Base-by-base conservation (phyloP, 2,888 invertebrate genomes). In the Latheticus oryzae region DNA sequence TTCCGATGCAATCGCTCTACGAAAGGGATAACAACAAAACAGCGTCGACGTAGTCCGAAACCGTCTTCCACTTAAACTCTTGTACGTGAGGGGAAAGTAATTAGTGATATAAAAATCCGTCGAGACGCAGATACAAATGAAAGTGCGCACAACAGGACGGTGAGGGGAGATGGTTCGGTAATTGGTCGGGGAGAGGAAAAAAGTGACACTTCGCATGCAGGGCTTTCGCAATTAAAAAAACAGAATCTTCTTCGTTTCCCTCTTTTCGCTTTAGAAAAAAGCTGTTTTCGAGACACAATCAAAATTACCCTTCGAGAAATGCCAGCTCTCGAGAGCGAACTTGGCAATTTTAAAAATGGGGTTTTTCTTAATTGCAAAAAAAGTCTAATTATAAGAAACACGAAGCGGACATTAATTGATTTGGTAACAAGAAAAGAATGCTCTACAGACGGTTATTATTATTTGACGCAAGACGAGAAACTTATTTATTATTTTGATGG, bases 41-140 rank as follows among this genome's bases (percentile, higher is more conserved):
- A n/a, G 38, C 2, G 45, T 33, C 42, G 43, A 43, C 23, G 19
- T 15, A 45, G 19, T 42, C 26, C 8, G 38, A 59, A 62, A 30
- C 45, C 52, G 50, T 60, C 58, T 60, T 62, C 63, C 63, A 60
- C 63, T 64, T 58, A 61, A 63, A 50, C 13, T 50, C 28, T 51
- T 21, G 62, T 72, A 78, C 78, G 78, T 78, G 78, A 76, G 72
- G 51, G 68, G 75, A 78, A 79, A 78, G 76, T 78, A 80, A 79
- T 79, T 79, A 79, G 77, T 57, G 74, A 75, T 74, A 78, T 78
- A 79, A 79, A 80, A 80, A 79, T 79, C 78, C 77, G 75, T 70
- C 74, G 77, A 75, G 77, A 75, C 74, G 67, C 65, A 66, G 73
- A 74, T 75, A 76, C 76, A 76, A 77, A 78, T 77, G 76, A 77